Conservation (phyloP, 2,888 invertebrate species). For the Agrilus mali region DNA sequence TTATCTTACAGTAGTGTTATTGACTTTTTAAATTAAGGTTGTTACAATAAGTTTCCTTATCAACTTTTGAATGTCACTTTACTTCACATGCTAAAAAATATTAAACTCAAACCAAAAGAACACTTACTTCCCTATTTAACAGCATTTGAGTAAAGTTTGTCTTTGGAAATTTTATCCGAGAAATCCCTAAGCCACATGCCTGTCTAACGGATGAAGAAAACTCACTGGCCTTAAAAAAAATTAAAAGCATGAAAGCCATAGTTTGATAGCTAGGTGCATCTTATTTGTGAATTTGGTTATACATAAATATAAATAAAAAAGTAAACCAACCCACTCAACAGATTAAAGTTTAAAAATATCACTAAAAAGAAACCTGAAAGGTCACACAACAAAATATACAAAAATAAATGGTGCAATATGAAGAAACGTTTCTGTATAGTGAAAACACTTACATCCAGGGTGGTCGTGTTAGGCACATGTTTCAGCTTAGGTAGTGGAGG, state of each 20-base stretch:
- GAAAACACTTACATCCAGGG: slow-evolving; percentile 33
- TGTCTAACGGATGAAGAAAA: slow-evolving; percentile 36
- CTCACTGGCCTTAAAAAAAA: slow-evolving; percentile 36
- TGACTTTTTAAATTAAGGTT: too few relatives aligned
- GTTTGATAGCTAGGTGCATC: too few relatives aligned
- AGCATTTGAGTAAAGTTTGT: slow-evolving; percentile 33
- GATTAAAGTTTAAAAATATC: too few relatives aligned
- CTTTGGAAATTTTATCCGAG: slow-evolving; percentile 15
- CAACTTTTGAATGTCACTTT: too few relatives aligned
- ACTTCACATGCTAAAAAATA: slow-evolving; percentile 23
- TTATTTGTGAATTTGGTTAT: too few relatives aligned
- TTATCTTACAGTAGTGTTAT: not conserved
- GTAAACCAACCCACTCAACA: too few relatives aligned
- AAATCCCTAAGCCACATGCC: slow-evolving; percentile 31
- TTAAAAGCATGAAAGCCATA: slow-evolving; percentile 4
- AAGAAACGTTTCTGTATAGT: too few relatives aligned
- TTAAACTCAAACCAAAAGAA: not conserved
- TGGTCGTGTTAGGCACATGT: slow-evolving; percentile 32
- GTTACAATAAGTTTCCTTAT: too few relatives aligned
- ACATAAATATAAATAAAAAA: too few relatives aligned
- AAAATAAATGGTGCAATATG: too few relatives aligned
- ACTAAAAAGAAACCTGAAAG: too few relatives aligned
- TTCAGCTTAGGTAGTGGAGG: slow-evolving; percentile 30
- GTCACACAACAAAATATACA: too few relatives aligned
- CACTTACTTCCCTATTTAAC: slow-evolving; percentile 31